Base-by-base conservation (phyloP, 2,888 invertebrate species). In the Pseudanteris insignis region DNA sequence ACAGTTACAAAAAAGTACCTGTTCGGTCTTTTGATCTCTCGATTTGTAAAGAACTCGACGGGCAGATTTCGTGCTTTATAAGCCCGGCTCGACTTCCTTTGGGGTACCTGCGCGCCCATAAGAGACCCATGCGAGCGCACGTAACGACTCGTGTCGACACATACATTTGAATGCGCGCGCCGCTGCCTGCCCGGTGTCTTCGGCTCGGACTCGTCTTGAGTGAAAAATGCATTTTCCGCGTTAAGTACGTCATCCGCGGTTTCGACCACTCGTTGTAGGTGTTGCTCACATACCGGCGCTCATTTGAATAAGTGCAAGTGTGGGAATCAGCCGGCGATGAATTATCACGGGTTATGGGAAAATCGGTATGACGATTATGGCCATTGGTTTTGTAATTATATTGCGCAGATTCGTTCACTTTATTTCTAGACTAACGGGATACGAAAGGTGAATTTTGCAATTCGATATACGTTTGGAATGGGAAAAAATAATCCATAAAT, bases 1-100 rank as follows among this genome's bases (percentile, higher is more conserved):
- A 51, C 46, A 24, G 28, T 59, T 40, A 46, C 40, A 51, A 48
- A 47, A 50, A 50, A 30, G 46, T 46, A 59, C 59, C 59, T 59
- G 59, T 48, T 46, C 13, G 50, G 46, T 29, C 44, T 38, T 46
- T 59, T 59, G 29, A 47, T 44, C 43, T 51, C 32, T 15, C 34
- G 14, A 36, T 40, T 37, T 36, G 15, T 40, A 53, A 46, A 43
- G 40, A 26, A n/a, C 9, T n/a, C n/a, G 41, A 12, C 50, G n/a
- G 38, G 43, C 13, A 51, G 47, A 53, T 59, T 59, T 59, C 53
- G 29, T 14, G 30, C 43, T 28, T 48, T 38, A 50, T 44, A 36
- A 2, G 18, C 33, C 9, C 26, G 25, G 13, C 1, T 18, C 30
- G 29, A 44, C 51, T 46, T 59, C 51, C 51, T 59, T 46, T 46